Evolutionary conservation across 2,797 vertebrate genomes (phyloP).

Genomic region (Pangasius djambal): DNA sequence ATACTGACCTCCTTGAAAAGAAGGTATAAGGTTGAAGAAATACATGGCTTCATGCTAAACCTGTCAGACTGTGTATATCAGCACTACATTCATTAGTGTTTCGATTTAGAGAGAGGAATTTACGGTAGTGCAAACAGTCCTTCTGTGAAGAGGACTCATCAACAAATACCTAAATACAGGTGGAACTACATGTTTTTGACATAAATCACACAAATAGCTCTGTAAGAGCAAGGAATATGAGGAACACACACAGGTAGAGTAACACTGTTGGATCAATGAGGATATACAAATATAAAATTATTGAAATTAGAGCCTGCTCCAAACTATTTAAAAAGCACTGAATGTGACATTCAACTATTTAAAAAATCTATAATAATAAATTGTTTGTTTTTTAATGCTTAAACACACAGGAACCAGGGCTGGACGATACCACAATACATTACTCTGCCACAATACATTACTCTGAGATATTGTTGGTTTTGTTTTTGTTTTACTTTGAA

Average conservation of each 20-base stretch:
- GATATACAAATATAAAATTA: neutral
- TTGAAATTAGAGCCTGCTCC: neutral
- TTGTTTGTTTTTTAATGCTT: neutral
- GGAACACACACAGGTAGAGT: neutral
- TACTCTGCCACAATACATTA: neutral
- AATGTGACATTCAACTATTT: neutral
- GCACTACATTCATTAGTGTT: neutral
- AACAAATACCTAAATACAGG: neutral
- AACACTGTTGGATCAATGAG: neutral
- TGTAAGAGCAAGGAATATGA: neutral
- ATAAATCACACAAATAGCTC: neutral
- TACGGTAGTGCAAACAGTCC: neutral
- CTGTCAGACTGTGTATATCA: neutral
- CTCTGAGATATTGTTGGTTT: neutral
- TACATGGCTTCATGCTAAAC: neutral
- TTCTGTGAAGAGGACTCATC: neutral
- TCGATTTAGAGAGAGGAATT: neutral
- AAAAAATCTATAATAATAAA: neutral
- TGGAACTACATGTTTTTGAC: neutral
- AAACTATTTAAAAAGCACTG: neutral
- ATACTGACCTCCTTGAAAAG: slow-evolving; percentile 24
- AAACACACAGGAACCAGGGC: neutral
- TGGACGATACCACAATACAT: neutral
- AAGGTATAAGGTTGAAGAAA: neutral
- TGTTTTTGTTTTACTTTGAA: neutral